Percentiles rank a stretch among this genome's conserved stretches.
These are phyloP conservation scores for Ornithorhynchus anatinus DNA, from an alignment of 2,113 vertebrate genomes.

Conservation along the genomic window DNA sequence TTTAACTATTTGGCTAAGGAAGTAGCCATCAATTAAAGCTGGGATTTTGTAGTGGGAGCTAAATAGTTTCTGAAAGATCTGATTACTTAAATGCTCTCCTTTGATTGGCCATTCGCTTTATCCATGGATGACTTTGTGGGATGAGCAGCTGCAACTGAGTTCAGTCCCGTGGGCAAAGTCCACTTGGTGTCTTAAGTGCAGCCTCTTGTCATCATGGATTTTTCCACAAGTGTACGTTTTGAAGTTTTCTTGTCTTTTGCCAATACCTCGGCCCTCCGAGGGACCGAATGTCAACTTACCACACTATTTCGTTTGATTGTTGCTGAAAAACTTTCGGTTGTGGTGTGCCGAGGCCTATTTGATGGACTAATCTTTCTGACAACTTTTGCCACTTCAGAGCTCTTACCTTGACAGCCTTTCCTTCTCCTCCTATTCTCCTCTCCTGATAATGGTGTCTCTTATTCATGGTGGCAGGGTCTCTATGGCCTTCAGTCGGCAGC, in stretches of 20 bases:
- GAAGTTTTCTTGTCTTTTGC: constrained; percentile 69
- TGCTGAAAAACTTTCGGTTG: constrained; percentile 67
- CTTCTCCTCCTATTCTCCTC: neutral
- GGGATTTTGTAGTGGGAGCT: constrained; percentile 77
- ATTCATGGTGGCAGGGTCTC: constrained; percentile 31
- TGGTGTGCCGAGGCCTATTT: constrained; percentile 62
- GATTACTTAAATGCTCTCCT: constrained; percentile 79
- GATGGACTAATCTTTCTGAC: constrained; percentile 65
- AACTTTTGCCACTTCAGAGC: constrained; percentile 53
- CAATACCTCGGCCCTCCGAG: constrained; percentile 64
- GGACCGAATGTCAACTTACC: constrained; percentile 66
- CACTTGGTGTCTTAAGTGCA: constrained; percentile 88
- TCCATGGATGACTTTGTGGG: constrained; percentile 82
- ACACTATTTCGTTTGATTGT: constrained; percentile 66
- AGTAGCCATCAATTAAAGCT: constrained; percentile 75
- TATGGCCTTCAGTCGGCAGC: neutral
- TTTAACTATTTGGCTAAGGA: constrained; percentile 28
- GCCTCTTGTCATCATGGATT: constrained; percentile 80
- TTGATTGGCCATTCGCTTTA: constrained; percentile 80
- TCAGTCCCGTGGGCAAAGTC: constrained; percentile 82
- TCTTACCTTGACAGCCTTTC: constrained; percentile 50
- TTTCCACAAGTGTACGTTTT: constrained; percentile 70
- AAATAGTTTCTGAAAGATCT: constrained; percentile 87
- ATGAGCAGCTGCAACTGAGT: constrained; percentile 89
- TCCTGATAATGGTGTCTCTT: constrained; percentile 23